Conservation (phyloP, 2,113 vertebrate species). For the Prunella himalayana region DNA sequence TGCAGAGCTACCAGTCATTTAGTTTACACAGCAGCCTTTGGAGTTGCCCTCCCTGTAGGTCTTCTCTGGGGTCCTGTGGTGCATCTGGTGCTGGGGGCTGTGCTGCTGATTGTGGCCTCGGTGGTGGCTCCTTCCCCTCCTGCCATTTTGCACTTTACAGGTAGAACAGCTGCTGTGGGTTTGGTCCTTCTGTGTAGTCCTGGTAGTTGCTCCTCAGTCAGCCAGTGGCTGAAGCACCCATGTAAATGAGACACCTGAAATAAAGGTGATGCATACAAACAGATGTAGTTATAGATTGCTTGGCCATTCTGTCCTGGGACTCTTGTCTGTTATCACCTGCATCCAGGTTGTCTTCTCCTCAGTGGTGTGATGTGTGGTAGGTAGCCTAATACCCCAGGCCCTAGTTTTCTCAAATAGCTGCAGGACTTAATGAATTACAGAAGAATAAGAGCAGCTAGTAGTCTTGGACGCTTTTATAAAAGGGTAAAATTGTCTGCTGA, state of each 20-base stretch:
- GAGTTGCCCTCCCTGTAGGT: not conserved
- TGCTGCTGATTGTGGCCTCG: not conserved
- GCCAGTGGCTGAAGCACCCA: not conserved
- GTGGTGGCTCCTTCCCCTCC: not conserved
- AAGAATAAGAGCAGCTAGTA: not conserved
- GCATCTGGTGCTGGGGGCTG: not conserved
- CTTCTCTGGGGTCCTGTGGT: not conserved
- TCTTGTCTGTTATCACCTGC: fast-evolving
- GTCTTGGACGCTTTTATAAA: not conserved
- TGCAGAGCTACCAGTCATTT: not conserved
- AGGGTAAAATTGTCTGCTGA: not conserved
- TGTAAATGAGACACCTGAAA: not conserved
- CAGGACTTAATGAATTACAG: not conserved
- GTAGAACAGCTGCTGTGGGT: not conserved
- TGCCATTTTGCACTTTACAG: not conserved
- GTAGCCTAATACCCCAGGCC: not conserved
- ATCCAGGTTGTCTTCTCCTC: not conserved
- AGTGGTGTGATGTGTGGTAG: fast-evolving
- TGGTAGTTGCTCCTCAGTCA: not conserved
- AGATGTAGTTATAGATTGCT: not conserved
- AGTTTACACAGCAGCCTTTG: not conserved
- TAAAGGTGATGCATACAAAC: not conserved
- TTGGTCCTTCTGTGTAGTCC: not conserved
- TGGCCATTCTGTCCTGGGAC: not conserved
- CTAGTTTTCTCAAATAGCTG: not conserved